Percentiles rank a stretch among this genome's conserved stretches.
Evolutionary conservation across 2,113 vertebrate genomes (phyloP).

Genomic region (Bagarius yarrelli): DNA sequence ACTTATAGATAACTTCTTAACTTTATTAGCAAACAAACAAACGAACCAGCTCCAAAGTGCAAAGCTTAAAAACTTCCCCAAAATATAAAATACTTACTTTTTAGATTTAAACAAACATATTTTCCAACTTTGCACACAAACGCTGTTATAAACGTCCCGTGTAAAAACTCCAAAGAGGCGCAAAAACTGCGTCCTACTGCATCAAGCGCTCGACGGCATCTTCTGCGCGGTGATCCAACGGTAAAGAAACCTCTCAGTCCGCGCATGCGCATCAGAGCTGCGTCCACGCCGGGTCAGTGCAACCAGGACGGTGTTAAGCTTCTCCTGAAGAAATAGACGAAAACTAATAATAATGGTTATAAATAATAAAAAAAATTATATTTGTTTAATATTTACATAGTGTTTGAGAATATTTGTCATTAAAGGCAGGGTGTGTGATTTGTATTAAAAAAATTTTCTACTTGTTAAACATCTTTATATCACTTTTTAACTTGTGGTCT

Average conservation of each 20-base stretch:
- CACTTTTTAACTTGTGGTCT: no score
- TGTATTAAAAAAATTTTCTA: no score
- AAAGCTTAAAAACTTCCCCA: background rate
- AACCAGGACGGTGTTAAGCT: no score
- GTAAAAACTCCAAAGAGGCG: background rate
- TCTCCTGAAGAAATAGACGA: no score
- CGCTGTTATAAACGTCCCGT: background rate
- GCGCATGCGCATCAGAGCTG: background rate
- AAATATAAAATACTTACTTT: slow-evolving; percentile 25
- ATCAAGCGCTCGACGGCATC: background rate
- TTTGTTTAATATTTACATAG: no score
- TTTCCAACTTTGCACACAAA: background rate
- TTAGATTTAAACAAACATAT: background rate
- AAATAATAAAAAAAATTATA: no score
- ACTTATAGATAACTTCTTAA: background rate
- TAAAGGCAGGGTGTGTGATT: no score
- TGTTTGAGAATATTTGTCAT: no score
- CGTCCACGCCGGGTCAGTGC: background rate
- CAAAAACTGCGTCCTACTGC: background rate
- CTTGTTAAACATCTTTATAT: no score
- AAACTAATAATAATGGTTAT: no score
- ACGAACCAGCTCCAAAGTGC: background rate
- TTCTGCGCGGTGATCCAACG: background rate
- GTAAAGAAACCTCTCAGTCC: background rate
- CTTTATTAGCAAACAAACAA: background rate